Base-by-base conservation (phyloP, 2,888 invertebrate genomes). In the Ophion ellenae region DNA sequence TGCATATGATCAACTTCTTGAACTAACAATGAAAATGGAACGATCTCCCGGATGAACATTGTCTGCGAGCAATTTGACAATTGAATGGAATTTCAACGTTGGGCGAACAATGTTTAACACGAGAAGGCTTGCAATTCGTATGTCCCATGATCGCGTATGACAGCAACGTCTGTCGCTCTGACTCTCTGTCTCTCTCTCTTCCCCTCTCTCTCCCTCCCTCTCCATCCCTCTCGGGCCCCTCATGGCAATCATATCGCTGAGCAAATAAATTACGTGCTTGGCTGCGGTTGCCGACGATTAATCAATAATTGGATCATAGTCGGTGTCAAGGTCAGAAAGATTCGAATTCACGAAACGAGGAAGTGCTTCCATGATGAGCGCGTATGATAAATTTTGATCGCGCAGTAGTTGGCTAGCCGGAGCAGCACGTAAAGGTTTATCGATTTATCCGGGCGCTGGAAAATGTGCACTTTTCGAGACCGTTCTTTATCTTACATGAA, bases 361-460 rank as follows among this genome's bases (percentile, higher is more conserved):
- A 81, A 80, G 64, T 6, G 40, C 28, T 73, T 28, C 32, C 57
- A 47, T 59, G 24, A 70, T 61, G 63, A n/a, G 45, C 40, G n/a
- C n/a, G 36, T 36, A 71, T 71, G 32, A 45, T 40, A 59, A 59
- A 59, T 64, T 66, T 71, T 24, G 53, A 57, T 71, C 14, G 36
- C 57, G 6, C n/a, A 57, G 9, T 63, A 17, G 36, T 67, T 40
- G 11, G 59, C 57, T n/a, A 14, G 40, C 6, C 40, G 40, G 40
- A 40, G 36, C 14, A 53, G 28, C 4, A 70, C 53, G 63, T 57
- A 82, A 64, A 28, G 78, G 75, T 83, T 85, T 89, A 90, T 91
- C 89, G 90, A 90, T 91, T 89, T 81, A 85, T 85, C 85, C 87
- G 81, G 87, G 86, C 80, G 87, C 85, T 88, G 88, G 87, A 90